Evolutionary conservation across 2,113 vertebrate genomes (phyloP), one percentile per base, ranked within the genome.

Genomic region (Cyprinodon brontotheroides): DNA sequence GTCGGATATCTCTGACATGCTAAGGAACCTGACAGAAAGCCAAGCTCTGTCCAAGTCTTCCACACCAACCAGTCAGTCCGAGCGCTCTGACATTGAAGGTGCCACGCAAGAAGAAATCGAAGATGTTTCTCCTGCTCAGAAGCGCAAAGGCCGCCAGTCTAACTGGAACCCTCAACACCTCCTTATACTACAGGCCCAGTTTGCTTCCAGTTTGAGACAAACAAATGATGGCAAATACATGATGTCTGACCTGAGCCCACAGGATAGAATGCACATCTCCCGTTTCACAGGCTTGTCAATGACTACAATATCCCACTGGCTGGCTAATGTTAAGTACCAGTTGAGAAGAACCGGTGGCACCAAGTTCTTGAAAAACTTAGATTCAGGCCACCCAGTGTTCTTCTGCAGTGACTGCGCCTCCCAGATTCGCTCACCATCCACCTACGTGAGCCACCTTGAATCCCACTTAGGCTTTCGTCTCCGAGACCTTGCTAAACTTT

Each of bases 81-180:
- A 99, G 93, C 96, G 96, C 91, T 98, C 96, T 37, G 97, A 98
- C 90, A 89, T 97, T 70, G 97, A 98, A 17, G 96, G 97, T 73
- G 89, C 95, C 85, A 97, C 96, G 57, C 95, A 96, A 72, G 97
- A 99, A 71, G 97, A 99, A 84, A 92, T 95, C 2, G 98, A 99
- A 89, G 98, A 99, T 84, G 90, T 96, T 45, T 97, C 96, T 41
- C 97, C 97, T 1, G 97, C 97, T 59, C 97, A 99, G 91, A 99
- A 99, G 91, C 96, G 98, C 81, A 99, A 99, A 90, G 98, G 98
- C 64, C 97, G 98, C 70, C 98, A 99, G 94, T 99, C 98, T 77
- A 99, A 99, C 94, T 99, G 98, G 98, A 99, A 99, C 91, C 98
- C 98, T 57, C 98, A 99, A 88, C 98, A 99, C 87, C 96, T 99